Evolutionary conservation across 1,140 invertebrate species (phyloP).

Genomic region (Diorhabda elongata): DNA sequence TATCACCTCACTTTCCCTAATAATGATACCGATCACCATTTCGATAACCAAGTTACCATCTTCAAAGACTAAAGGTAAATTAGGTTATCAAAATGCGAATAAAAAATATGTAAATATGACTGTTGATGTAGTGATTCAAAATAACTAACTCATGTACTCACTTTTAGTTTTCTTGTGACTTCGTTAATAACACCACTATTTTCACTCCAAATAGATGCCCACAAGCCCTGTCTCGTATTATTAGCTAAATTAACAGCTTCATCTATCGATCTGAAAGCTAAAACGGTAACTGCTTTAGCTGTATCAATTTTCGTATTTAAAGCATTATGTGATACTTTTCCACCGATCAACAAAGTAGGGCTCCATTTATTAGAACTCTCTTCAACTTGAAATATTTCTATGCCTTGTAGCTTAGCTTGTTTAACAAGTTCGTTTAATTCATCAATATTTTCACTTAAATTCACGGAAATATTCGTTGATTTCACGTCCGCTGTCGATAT

Average conservation of each 20-base stretch:
- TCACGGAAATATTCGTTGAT: slow-evolving; percentile 10
- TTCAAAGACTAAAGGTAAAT: no score
- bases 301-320: slow-evolving; percentile 37
- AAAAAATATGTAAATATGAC: background rate
- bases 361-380: slow-evolving; percentile 9
- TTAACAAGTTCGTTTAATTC: slow-evolving; percentile 13
- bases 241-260: slow-evolving; percentile 58
- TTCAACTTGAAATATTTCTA: slow-evolving; percentile 31
- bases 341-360: slow-evolving; percentile 35
- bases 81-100: background rate
- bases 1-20: slow-evolving; percentile 4
- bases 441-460: slow-evolving; percentile 31
- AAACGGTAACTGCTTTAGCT: slow-evolving; percentile 48
- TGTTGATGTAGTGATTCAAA: background rate
- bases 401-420: slow-evolving; percentile 28
- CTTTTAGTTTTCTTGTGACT: slow-evolving; percentile 49
- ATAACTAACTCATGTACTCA: slow-evolving; percentile 20
- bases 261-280: slow-evolving; percentile 58
- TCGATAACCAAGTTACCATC: no score
- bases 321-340: slow-evolving; percentile 37
- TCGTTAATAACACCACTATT: slow-evolving; percentile 55
- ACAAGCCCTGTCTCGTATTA: slow-evolving; percentile 52
- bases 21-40: background rate
- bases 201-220: slow-evolving; percentile 57
- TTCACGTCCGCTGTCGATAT: slow-evolving; percentile 52